Percentiles rank a stretch among this genome's conserved stretches.
phyloP scores from a whole-genome alignment of 2,888 invertebrate species.

The Dolichomitus sp. region DNA sequence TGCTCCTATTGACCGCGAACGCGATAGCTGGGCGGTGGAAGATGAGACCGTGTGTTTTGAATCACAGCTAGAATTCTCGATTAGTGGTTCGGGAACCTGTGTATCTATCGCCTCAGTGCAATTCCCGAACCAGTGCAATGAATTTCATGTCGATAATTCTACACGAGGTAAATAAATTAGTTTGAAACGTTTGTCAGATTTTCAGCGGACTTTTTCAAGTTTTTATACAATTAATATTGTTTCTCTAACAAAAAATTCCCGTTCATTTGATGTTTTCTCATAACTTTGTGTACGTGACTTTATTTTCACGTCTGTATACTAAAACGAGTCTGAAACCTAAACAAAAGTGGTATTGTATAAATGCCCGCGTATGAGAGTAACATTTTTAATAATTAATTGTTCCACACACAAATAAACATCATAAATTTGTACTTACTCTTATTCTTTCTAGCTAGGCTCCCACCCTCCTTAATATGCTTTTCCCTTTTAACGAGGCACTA shows the following conservation, averaged over 20 bases:
- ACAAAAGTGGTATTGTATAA: too few species aligned
- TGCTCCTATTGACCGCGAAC: constrained; percentile 64
- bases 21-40: constrained; percentile 8
- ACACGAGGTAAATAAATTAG: neutral
- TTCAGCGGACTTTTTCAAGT: neutral
- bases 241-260: neutral
- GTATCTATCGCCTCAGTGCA: constrained; percentile 18
- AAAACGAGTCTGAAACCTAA: too few species aligned
- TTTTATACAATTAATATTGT: neutral
- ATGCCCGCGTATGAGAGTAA: too few species aligned
- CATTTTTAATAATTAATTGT: too few species aligned
- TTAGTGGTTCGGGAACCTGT: constrained; percentile 35
- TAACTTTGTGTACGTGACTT: neutral
- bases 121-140: constrained; percentile 7
- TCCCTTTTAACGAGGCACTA: too few species aligned
- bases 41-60: constrained; percentile 49
- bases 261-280: neutral
- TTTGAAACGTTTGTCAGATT: neutral
- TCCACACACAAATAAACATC: too few species aligned
- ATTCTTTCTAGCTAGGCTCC: too few species aligned
- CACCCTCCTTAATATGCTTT: too few species aligned
- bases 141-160: neutral
- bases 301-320: too few species aligned
- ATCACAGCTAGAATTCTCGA: constrained; percentile 65
- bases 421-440: too few species aligned